Base-by-base conservation (phyloP, 2,113 vertebrate species). In the Monopterus albus region DNA sequence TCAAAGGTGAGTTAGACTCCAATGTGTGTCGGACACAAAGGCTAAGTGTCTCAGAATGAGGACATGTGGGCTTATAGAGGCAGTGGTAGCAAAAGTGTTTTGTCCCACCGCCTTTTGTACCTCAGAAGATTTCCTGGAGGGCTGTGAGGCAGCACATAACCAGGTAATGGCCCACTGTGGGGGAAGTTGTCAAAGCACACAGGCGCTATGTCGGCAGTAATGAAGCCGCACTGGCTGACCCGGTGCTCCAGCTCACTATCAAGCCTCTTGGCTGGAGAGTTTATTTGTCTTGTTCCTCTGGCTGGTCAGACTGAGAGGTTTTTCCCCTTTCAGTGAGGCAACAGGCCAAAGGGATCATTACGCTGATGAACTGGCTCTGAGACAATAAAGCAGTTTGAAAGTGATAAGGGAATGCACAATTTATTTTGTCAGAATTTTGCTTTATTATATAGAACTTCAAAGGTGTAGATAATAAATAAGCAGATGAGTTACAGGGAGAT, bases 101-200 rank as follows among this genome's bases (percentile, higher is more conserved):
- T 61, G 49, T 72, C 51, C 46, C 56, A 4, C 35, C 60, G n/a
- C 25, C 55, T 72, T 77, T 72, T 77, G 67, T 83, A 26, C 46
- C 51, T 47, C 67, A 61, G 52, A 52, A 61, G 73, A 45, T 52
- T 21, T 81, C 55, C 71, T 63, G 62, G 60, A 50, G 18, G 64
- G 45, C 63, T 33, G 46, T 28, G 58, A 76, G 80, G 74, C 56
- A 17, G 9, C 55, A 78, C 50, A 64, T 63, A 68, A 66, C 72
- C 75, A 81, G 80, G 75, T 90, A 87, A 88, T 85, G 67, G 67
- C 50, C 55, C 72, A 3, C 65, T 39, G 42, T 64, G 49, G 55
- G 70, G 56, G 51, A 73, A 59, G 82, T 79, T 82, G 69, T 86
- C 62, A 77, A 67, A 72, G 79, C 65, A 56, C 76, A 63, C 75